A percentile compares a stretch with the other conserved stretches of the same genome.
Conservation (phyloP, 2,113 vertebrate species). For the Delphinus delphis region DNA sequence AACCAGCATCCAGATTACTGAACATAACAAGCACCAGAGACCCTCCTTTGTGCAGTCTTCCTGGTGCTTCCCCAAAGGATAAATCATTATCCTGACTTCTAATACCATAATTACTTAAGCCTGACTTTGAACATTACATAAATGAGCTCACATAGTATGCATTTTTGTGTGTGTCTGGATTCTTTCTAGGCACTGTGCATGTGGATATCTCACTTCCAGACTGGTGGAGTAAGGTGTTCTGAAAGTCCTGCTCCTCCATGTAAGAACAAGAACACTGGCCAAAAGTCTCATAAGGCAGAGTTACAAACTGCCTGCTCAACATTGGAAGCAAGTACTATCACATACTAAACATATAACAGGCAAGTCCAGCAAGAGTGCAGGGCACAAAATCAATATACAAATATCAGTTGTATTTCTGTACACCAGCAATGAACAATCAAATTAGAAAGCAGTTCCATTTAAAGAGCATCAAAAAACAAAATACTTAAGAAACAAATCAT, state of each 20-base stretch:
- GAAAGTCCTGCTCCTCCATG: background rate
- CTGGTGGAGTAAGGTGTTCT: background rate
- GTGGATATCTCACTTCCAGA: background rate
- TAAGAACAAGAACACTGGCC: background rate
- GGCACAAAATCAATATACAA: background rate
- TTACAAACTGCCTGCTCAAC: background rate
- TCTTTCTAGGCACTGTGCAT: background rate
- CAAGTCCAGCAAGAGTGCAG: background rate
- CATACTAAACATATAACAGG: background rate
- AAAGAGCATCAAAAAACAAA: background rate
- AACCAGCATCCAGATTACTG: background rate
- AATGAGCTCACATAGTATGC: background rate
- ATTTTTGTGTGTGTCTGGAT: background rate
- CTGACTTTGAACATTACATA: background rate
- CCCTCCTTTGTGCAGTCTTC: background rate
- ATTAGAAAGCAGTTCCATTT: background rate
- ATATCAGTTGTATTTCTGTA: background rate
- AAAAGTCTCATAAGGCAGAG: background rate
- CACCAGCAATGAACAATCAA: background rate
- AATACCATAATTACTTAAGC: background rate
- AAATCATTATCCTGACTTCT: background rate
- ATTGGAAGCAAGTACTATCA: background rate
- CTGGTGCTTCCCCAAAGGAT: background rate
- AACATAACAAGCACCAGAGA: background rate
- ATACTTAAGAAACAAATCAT: background rate